Evolutionary conservation across 2,113 vertebrate species (phyloP).

Genomic region (Macquaria ambigua): DNA sequence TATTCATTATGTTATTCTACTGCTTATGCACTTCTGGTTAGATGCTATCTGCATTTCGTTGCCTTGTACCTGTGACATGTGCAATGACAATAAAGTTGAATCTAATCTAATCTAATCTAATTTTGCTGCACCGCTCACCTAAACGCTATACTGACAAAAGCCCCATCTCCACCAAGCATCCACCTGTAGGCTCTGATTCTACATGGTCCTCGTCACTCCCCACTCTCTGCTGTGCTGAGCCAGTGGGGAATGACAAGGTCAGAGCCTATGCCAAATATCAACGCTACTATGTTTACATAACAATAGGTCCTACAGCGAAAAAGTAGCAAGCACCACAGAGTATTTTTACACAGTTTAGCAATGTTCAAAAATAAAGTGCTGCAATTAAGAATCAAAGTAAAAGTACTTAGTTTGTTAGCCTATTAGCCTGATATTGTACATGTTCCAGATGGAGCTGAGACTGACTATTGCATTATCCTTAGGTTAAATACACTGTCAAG

Average conservation of each 20-base stretch:
- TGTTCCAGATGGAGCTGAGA: background rate
- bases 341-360: background rate
- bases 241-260: background rate
- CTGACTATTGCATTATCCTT: background rate
- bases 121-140: background rate
- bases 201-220: background rate
- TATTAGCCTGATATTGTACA: background rate
- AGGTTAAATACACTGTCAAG: background rate
- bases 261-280: background rate
- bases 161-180: background rate
- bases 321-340: background rate
- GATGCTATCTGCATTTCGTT: no score
- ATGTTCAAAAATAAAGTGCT: background rate
- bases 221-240: constrained; percentile 1
- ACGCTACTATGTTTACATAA: background rate
- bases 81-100: no score
- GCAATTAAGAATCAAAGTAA: background rate
- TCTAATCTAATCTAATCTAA: no score
- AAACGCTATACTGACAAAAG: background rate
- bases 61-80: no score
- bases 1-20: no score
- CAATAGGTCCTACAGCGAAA: background rate
- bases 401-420: background rate
- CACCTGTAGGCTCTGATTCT: constrained; percentile 13
- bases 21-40: no score